Base-by-base conservation (phyloP, 2,113 vertebrate species). In the Trogon melanurus region DNA sequence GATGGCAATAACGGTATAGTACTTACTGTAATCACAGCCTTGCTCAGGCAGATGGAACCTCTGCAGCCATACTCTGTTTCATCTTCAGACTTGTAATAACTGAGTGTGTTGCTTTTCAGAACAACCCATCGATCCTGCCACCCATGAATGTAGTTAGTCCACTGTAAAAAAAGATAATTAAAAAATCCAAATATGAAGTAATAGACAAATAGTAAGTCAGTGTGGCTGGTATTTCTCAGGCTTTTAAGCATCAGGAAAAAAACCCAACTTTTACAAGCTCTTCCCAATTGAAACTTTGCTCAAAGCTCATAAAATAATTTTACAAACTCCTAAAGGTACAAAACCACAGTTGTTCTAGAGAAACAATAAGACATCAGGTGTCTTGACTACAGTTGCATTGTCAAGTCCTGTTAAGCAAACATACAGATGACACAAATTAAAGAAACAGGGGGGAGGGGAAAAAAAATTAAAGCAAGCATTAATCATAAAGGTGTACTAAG, bases 121-220 rank as follows among this genome's bases (percentile, higher is more conserved):
- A 99, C 98, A 47, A 99, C 99, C 99, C 99, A 99, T 90, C 99
- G 98, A 97, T 99, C 99, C 97, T 99, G 99, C 99, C 99, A 99
- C 9, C 99, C 99, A 95, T 99, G 99, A 95, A 99, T 99, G 95
- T 99, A 99, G 96, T 99, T 99, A 93, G 99, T 99, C 99, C 99
- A 99, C 99, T 99, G 95, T 16, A 53, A 97, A 41, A 41, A 41
- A 41, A 66, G 11, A 41, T 41, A 41, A 41, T 41, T 41, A 41
- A 41, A 13, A 66, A 5, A 38, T 26, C 13, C 57, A 79, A 64
- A 79, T 16, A 57, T 83, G n/a, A 93, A 54, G 11, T 58, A 83
- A 30, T 3, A 27, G 23, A 48, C 60, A 85, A 25, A 41, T 3
- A 41, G 18, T 5, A 47, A 70, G 10, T 20, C 30, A 44, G 19